Evolutionary conservation across 2,797 vertebrate species (phyloP).

Genomic region (Poecile montanus): DNA sequence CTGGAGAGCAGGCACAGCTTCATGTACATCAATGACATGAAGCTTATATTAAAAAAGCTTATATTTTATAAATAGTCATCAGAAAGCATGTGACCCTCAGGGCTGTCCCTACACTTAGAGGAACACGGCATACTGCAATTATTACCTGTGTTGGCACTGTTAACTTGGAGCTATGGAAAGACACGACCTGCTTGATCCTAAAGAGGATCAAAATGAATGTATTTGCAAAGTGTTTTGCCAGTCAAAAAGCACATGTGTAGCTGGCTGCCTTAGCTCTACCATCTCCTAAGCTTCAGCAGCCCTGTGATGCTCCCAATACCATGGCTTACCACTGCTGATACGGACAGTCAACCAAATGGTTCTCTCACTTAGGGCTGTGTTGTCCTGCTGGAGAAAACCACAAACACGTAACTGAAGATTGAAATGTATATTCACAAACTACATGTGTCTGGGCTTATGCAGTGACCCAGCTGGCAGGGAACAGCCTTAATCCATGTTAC

Average conservation of each 20-base stretch:
- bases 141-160: not conserved
- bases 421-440: not conserved
- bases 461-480: not conserved
- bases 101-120: not conserved
- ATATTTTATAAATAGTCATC: not conserved
- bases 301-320: rapidly evolving
- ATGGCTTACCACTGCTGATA: not conserved
- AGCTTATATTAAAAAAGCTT: no score
- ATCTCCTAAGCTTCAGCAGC: not conserved
- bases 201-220: not conserved
- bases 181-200: not conserved
- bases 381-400: not conserved
- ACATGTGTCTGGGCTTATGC: not conserved
- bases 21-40: rapidly evolving
- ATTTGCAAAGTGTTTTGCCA: not conserved
- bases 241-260: rapidly evolving
- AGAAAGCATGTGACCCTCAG: not conserved
- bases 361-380: not conserved
- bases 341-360: not conserved
- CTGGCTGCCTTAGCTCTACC: not conserved
- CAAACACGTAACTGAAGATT: not conserved
- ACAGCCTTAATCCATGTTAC: not conserved
- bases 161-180: not conserved
- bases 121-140: not conserved
- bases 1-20: not conserved